A percentile compares a stretch with the other conserved stretches of the same genome.
Conservation (phyloP, 2,888 invertebrate genomes). For the Sinohyriopsis cumingii region DNA sequence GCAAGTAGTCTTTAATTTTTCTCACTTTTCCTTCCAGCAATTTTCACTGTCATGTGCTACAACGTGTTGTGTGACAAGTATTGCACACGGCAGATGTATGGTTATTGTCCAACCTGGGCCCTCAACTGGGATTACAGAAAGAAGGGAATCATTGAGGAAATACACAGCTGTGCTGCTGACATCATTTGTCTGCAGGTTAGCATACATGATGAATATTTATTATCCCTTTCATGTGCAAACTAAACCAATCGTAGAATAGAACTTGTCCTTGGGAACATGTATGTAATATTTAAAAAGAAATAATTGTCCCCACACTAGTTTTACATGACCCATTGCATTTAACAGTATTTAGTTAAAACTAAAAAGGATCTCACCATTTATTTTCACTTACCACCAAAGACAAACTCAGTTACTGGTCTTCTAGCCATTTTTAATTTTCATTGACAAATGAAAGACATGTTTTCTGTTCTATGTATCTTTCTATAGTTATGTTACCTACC, state of each 20-base stretch:
- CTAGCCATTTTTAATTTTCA: too few species aligned
- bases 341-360: too few species aligned
- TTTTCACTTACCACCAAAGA: too few species aligned
- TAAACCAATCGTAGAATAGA: not conserved
- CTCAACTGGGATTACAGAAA: slow-evolving; percentile 98
- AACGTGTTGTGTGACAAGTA: slow-evolving; percentile 99
- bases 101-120: slow-evolving; percentile 99
- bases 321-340: too few species aligned
- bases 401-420: too few species aligned
- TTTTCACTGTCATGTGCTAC: slow-evolving; percentile 99
- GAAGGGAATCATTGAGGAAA: slow-evolving; percentile 96
- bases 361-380: too few species aligned
- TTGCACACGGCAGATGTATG: slow-evolving; percentile 98
- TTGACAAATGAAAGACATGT: too few species aligned
- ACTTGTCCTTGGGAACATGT: too few species aligned
- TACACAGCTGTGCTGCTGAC: slow-evolving; percentile 95
- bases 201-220: not conserved
- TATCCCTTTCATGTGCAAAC: not conserved
- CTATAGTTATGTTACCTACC: too few species aligned
- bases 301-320: too few species aligned
- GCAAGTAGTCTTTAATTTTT: not conserved
- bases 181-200: slow-evolving; percentile 88
- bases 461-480: too few species aligned
- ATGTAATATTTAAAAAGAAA: too few species aligned
- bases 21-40: slow-evolving; percentile 74